phyloP scores from a whole-genome alignment of 2,888 invertebrate genomes.

The Pterostichus madidus region DNA sequence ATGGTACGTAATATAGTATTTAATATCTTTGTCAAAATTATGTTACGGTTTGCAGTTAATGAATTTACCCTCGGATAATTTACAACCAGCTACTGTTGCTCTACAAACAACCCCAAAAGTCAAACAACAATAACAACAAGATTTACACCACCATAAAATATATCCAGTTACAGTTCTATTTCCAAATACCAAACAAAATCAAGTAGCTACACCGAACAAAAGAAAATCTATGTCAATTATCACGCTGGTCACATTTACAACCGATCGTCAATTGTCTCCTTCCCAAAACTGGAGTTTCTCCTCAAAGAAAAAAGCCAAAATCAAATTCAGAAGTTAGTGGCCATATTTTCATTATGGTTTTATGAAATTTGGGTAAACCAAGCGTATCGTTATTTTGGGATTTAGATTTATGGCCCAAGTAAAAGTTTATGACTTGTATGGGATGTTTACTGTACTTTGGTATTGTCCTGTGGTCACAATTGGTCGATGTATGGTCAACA shows the following conservation, averaged over 20 bases:
- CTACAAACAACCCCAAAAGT: background rate
- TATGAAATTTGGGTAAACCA: constrained; percentile 44
- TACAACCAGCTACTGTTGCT: constrained; percentile 16
- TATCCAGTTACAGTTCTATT: background rate
- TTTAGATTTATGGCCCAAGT: constrained; percentile 24
- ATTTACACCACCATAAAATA: constrained; percentile 12
- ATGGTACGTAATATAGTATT: no score
- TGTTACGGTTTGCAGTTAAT: no score
- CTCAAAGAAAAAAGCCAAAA: background rate
- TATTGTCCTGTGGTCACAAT: constrained; percentile 53
- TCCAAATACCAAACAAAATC: background rate
- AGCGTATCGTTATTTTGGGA: background rate
- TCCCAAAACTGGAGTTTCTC: constrained; percentile 30
- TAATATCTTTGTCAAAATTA: no score
- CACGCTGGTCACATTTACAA: constrained; percentile 32
- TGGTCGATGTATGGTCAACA: constrained; percentile 56
- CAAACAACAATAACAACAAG: background rate
- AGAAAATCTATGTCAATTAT: constrained; percentile 63
- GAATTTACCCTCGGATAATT: background rate
- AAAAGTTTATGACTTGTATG: constrained; percentile 54
- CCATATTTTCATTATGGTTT: constrained; percentile 61
- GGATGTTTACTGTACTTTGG: constrained; percentile 18
- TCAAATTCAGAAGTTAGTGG: constrained; percentile 49
- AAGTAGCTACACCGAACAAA: constrained; percentile 25
- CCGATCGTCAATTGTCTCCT: constrained; percentile 7